Evolutionary conservation across 2,113 vertebrate genomes (phyloP).

Genomic region (Mastomys natalensis): DNA sequence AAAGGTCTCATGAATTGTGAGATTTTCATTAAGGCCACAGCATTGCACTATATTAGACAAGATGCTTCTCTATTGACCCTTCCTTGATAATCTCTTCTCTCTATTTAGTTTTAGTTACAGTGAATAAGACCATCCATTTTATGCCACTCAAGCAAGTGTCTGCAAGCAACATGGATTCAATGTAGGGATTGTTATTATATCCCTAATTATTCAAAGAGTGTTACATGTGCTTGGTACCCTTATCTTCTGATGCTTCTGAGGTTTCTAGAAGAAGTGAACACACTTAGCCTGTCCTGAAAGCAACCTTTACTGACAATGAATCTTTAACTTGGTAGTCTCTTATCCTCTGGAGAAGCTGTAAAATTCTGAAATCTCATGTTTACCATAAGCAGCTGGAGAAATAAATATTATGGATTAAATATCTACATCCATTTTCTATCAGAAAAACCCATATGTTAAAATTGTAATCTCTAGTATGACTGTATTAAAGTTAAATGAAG

Average conservation of each 20-base stretch:
- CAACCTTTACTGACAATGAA: not conserved
- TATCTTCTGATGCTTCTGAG: not conserved
- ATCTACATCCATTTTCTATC: no score
- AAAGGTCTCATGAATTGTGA: not conserved
- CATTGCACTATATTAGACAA: not conserved
- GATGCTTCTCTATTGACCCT: not conserved
- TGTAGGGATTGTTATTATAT: not conserved
- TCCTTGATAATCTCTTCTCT: not conserved
- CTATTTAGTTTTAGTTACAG: not conserved
- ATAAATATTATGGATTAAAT: not conserved
- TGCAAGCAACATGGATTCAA: not conserved
- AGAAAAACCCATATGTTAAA: not conserved
- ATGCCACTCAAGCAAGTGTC: not conserved
- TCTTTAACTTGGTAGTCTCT: constrained; percentile 6
- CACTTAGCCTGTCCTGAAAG: not conserved
- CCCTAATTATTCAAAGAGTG: not conserved
- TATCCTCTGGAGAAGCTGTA: not conserved
- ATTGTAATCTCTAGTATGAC: not conserved
- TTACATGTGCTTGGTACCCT: not conserved
- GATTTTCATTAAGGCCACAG: not conserved
- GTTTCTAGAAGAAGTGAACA: not conserved
- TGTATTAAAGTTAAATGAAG: not conserved
- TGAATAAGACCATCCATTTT: not conserved
- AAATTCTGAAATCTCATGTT: constrained; percentile 19
- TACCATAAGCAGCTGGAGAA: not conserved